phyloP scores from a whole-genome alignment of 2,797 vertebrate genomes.

The Microctenopoma steveboyesi region DNA sequence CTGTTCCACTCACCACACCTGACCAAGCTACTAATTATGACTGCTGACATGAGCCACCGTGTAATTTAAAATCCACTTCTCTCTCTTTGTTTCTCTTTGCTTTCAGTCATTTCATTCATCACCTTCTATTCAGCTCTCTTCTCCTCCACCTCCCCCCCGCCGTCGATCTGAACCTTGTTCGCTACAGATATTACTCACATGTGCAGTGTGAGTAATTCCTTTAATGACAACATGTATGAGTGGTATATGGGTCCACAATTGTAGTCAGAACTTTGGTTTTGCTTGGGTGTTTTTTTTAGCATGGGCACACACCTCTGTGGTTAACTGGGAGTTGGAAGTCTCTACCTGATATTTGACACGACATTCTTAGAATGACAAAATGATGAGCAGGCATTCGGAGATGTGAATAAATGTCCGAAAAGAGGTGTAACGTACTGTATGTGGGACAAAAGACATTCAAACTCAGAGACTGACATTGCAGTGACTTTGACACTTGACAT shows the following conservation, averaged over 20 bases:
- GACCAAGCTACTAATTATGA: conserved; percentile 80
- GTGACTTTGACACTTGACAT: not conserved
- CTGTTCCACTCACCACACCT: conserved; percentile 78
- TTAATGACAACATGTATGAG: conserved; percentile 45
- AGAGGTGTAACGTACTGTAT: not conserved
- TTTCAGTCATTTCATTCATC: conserved; percentile 78
- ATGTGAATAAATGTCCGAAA: not conserved
- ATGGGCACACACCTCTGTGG: not conserved
- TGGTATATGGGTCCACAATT: conserved; percentile 8
- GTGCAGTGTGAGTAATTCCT: conserved; percentile 44
- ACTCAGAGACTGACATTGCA: not conserved
- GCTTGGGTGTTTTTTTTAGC: conserved; percentile 27
- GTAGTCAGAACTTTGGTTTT: conserved; percentile 1
- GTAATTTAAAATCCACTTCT: conserved; percentile 78
- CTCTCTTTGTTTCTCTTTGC: conserved; percentile 57
- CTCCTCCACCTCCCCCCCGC: conserved; percentile 41
- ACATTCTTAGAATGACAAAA: conserved; percentile 46
- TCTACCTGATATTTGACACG: conserved; percentile 27
- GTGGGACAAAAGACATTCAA: conserved; percentile 4
- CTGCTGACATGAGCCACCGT: conserved; percentile 74
- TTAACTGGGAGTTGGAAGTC: conserved; percentile 5
- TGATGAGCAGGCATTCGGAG: conserved; percentile 1
- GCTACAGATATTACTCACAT: conserved; percentile 50
- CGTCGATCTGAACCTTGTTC: conserved; percentile 35
- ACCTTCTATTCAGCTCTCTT: conserved; percentile 68